Evolutionary conservation across 1,140 invertebrate species (phyloP).

Genomic region (Gryllus bimaculatus): DNA sequence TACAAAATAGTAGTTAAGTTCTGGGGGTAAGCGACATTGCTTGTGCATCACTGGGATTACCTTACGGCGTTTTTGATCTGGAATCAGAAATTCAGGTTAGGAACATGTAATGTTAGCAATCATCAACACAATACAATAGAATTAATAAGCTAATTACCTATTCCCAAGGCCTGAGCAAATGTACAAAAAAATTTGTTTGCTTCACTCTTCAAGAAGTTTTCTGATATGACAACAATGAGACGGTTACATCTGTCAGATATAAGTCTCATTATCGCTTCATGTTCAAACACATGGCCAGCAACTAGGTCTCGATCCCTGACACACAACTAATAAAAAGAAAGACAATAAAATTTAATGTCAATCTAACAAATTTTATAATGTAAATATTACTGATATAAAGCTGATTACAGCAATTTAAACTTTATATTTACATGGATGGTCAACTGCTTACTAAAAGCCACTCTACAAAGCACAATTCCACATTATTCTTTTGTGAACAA

Average conservation of each 20-base stretch:
- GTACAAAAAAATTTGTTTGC: constrained; percentile 60
- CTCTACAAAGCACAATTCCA: no score
- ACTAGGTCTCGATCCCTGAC: constrained; percentile 56
- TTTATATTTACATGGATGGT: no score
- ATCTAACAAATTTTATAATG: constrained; percentile 8
- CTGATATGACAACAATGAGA: constrained; percentile 60
- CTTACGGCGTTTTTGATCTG: constrained; percentile 47
- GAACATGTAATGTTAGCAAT: background rate
- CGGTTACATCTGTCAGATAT: constrained; percentile 62
- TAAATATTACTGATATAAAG: constrained; percentile 22
- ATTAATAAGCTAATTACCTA: constrained; percentile 40
- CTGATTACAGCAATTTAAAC: constrained; percentile 7
- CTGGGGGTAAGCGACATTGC: constrained; percentile 44
- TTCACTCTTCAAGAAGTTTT: constrained; percentile 55
- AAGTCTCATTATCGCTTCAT: constrained; percentile 57
- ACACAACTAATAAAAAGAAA: constrained; percentile 44
- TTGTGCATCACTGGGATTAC: constrained; percentile 57
- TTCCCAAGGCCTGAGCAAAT: constrained; percentile 61
- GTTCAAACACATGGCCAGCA: constrained; percentile 50
- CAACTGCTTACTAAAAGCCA: no score
- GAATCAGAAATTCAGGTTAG: constrained; percentile 21
- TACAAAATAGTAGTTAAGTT: constrained; percentile 43
- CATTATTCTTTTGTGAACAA: no score
- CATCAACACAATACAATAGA: no score
- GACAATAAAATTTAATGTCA: background rate